Evolutionary conservation across 2,113 vertebrate species (phyloP).

Genomic region (Lates calcarifer): DNA sequence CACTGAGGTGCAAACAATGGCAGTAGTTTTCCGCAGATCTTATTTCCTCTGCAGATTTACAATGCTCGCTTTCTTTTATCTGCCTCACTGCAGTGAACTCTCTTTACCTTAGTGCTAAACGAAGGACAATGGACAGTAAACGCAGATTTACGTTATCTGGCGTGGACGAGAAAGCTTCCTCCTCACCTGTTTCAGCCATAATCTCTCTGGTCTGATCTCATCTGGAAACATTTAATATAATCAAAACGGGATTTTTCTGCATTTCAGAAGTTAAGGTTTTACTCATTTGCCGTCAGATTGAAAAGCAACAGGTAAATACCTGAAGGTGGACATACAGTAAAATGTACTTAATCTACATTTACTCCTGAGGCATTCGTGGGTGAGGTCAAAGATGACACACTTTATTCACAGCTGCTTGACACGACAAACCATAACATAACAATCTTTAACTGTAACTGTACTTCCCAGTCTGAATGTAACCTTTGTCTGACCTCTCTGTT

Average conservation of each 20-base stretch:
- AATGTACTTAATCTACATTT: not conserved
- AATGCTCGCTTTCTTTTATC: conserved; percentile 41
- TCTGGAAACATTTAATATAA: not conserved
- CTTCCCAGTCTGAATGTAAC: conserved; percentile 13
- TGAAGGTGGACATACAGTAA: not conserved
- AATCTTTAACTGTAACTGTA: not conserved
- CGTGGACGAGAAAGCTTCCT: not conserved
- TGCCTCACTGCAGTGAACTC: not conserved
- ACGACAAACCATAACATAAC: not conserved
- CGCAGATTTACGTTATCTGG: not conserved
- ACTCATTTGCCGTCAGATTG: no score
- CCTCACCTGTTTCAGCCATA: not conserved
- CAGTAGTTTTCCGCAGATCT: conserved; percentile 6
- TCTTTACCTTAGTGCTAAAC: not conserved
- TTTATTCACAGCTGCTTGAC: not conserved
- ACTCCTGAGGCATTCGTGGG: fast-evolving
- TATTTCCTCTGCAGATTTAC: conserved; percentile 42
- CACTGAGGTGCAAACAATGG: conserved; percentile 14
- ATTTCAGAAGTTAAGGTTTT: not conserved
- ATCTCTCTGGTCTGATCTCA: not conserved
- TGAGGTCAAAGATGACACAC: not conserved
- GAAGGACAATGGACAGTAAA: conserved; percentile 39
- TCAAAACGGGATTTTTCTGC: not conserved
- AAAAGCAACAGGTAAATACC: no score
- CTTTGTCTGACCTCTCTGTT: conserved; percentile 19